Evolutionary conservation across 1,140 invertebrate genomes (phyloP), one percentile per base, ranked within the genome.

Genomic region (Temnothorax curvispinosus): DNA sequence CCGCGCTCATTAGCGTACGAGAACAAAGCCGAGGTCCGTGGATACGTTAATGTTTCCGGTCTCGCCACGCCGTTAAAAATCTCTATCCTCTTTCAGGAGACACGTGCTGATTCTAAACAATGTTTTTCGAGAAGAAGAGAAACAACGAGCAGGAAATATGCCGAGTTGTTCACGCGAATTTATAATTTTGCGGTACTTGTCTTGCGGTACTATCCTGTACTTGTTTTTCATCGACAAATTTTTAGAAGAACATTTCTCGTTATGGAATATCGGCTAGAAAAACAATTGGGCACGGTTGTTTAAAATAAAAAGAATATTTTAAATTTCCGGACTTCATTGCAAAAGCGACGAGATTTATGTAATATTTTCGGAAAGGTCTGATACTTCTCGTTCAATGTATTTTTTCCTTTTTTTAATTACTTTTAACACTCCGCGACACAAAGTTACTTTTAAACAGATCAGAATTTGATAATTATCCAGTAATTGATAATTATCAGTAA

Each of bases 21-120:
- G 88, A 89, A 89, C 88, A 89, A 89, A 89, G 86, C 62, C 69
- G n/a, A 72, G 60, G 75, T 74, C 44, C 84, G 56, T 52, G 65
- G 52, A 35, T 54, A 71, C 60, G 64, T 60, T 77, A 35, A 35
- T 41, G 81, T 87, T 89, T 89, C 88, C 88, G 88, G 88, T 58
- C 82, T 60, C 32, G 44, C 8, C 41, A 11, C n/a, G 18, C 13
- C 32, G 35, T 38, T 38, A 38, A 47, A 47, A 47, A 71, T 58
- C 71, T 62, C 58, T 80, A 82, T 88, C n/a, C 75, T 54, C 21
- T 86, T 71, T 60, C 69, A 69, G 27, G 35, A 71, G 62, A 85
- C 78, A 69, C 71, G 47, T 52, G 62, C 38, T 84, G 65, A 84
- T 47, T 74, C 58, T 60, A 60, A 84, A 84, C 67, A 54, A 82